Conservation (phyloP, 2,797 vertebrate genomes). For the Oreortyx pictus region DNA sequence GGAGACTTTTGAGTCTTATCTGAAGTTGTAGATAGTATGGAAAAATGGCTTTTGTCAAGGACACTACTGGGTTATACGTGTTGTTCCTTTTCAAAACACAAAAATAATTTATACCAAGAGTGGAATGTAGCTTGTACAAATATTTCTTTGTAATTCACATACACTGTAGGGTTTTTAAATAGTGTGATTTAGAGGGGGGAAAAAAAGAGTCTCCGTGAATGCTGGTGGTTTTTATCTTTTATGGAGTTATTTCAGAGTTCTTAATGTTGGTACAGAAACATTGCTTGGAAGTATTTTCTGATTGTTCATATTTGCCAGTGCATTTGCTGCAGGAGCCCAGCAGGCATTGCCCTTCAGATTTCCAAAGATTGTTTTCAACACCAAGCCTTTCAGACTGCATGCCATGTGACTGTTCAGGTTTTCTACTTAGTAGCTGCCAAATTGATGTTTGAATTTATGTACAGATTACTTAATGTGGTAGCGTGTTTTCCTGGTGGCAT, state of each 20-base stretch:
- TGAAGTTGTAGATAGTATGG: background rate
- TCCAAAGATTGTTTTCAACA: background rate
- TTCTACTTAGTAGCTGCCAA: background rate
- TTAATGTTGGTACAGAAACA: background rate
- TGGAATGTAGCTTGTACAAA: background rate
- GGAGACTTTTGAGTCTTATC: background rate
- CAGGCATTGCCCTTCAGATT: background rate
- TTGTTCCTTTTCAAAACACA: background rate
- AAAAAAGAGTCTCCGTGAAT: background rate
- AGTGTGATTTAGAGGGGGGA: background rate
- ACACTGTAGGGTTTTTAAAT: background rate
- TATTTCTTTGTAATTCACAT: background rate
- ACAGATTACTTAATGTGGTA: background rate
- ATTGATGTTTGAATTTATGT: background rate
- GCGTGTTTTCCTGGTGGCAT: background rate
- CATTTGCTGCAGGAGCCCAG: background rate
- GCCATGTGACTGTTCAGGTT: background rate
- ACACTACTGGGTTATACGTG: background rate
- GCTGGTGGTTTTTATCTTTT: background rate
- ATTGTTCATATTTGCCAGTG: background rate
- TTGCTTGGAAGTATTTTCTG: background rate
- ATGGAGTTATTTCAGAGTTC: background rate
- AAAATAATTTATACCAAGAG: background rate
- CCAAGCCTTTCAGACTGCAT: background rate
- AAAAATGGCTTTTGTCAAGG: background rate